Conservation (phyloP, 2,797 vertebrate genomes). For the Muscicapa striata region DNA sequence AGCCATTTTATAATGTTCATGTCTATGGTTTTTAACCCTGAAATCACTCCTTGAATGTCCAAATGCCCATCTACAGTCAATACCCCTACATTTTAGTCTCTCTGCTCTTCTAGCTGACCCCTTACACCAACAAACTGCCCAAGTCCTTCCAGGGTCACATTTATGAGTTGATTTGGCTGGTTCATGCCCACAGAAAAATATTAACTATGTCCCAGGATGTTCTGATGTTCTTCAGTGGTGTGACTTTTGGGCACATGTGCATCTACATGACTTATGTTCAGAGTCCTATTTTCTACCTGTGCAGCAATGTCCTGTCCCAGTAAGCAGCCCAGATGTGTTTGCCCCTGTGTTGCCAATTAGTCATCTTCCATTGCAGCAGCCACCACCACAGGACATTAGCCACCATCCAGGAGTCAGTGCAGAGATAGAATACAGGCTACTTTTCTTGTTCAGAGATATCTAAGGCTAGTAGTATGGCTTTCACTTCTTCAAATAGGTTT, state of each 20-base stretch:
- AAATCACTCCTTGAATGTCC: neutral
- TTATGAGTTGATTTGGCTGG: neutral
- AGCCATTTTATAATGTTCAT: neutral
- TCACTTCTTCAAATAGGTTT: neutral
- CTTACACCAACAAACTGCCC: fast-evolving
- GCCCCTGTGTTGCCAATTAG: fast-evolving
- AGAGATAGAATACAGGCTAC: neutral
- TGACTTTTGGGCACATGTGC: fast-evolving
- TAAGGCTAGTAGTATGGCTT: neutral
- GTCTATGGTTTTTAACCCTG: neutral
- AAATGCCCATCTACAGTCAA: neutral
- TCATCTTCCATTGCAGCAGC: neutral
- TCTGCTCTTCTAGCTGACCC: neutral
- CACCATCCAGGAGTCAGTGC: neutral
- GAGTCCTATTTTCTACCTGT: neutral
- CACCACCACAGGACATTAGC: neutral
- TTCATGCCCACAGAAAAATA: neutral
- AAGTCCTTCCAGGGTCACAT: neutral
- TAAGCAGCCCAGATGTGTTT: neutral
- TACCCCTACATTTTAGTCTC: neutral
- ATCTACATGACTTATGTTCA: fast-evolving
- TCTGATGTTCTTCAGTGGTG: fast-evolving
- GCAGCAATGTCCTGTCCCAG: fast-evolving
- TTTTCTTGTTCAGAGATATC: neutral
- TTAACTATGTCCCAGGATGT: neutral